phyloP scores from a whole-genome alignment of 2,888 invertebrate genomes.

The Dendrolimus houi region DNA sequence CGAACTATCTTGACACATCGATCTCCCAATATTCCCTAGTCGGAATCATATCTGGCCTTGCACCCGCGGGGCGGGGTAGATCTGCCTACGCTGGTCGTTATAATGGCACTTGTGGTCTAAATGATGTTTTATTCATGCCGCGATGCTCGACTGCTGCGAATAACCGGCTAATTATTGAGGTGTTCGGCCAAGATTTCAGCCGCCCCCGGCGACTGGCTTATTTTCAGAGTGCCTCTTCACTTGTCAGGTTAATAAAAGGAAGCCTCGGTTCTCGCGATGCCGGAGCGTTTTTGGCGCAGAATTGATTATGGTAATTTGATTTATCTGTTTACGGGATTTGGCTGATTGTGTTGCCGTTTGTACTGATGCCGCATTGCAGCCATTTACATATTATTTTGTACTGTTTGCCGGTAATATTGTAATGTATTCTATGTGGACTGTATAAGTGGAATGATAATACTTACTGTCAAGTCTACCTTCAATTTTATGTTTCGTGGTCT shows the following conservation, averaged over 20 bases:
- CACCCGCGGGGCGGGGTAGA: conserved; percentile 16
- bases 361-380: background rate
- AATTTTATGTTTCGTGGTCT: no score
- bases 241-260: conserved; percentile 38
- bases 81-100: conserved; percentile 29
- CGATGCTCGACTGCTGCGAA: conserved; percentile 54
- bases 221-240: conserved; percentile 37
- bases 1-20: conserved; percentile 24
- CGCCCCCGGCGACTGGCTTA: conserved; percentile 23
- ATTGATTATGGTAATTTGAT: conserved; percentile 26
- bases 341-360: conserved; percentile 6
- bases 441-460: no score
- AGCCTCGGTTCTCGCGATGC: conserved; percentile 11
- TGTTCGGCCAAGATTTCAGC: conserved; percentile 50
- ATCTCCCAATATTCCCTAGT: conserved; percentile 10
- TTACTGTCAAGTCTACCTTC: no score
- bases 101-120: conserved; percentile 51
- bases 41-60: conserved; percentile 6
- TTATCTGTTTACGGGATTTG: conserved; percentile 15
- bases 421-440: no score
- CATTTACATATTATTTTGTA: background rate
- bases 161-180: conserved; percentile 68
- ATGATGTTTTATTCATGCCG: conserved; percentile 69
- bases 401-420: background rate
- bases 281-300: conserved; percentile 3